phyloP scores from a whole-genome alignment of 23 tunicate species.

The Halocynthia roretzi region DNA sequence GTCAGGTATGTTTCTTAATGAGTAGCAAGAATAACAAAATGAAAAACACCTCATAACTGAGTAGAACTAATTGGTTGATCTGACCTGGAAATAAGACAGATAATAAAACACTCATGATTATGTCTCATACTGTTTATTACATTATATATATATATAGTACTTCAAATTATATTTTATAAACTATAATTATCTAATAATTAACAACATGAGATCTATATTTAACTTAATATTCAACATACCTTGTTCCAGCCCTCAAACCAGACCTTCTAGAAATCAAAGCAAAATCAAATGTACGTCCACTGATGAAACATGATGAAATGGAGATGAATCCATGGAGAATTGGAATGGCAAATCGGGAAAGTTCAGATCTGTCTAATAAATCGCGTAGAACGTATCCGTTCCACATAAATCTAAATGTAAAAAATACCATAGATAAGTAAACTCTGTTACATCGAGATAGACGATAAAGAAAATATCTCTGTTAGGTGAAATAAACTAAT shows the following conservation, averaged over 20 bases:
- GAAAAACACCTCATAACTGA: background rate
- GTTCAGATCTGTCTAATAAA: constrained; percentile 68
- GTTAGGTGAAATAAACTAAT: too few species aligned
- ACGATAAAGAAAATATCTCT: too few species aligned
- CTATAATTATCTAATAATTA: too few species aligned
- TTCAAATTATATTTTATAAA: background rate
- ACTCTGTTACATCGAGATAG: too few species aligned
- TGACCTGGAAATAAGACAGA: background rate
- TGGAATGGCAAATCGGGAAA: constrained; percentile 48
- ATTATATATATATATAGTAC: background rate
- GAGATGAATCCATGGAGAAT: constrained; percentile 87
- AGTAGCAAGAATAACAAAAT: background rate
- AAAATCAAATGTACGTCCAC: constrained; percentile 84
- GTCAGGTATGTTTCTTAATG: too few species aligned
- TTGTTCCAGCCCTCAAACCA: constrained; percentile 81
- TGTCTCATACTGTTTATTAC: background rate
- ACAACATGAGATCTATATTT: too few species aligned
- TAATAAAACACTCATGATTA: background rate
- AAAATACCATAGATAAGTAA: too few species aligned
- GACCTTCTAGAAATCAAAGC: constrained; percentile 74
- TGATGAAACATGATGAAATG: constrained; percentile 71
- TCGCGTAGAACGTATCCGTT: constrained; percentile 60
- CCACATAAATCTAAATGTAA: constrained; percentile 71
- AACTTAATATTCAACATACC: constrained; percentile 1
- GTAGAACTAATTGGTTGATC: background rate